Percentiles rank a stretch among this genome's conserved stretches.
Conservation (phyloP, 2,113 vertebrate species). For the Nyctereutes procyonoides region DNA sequence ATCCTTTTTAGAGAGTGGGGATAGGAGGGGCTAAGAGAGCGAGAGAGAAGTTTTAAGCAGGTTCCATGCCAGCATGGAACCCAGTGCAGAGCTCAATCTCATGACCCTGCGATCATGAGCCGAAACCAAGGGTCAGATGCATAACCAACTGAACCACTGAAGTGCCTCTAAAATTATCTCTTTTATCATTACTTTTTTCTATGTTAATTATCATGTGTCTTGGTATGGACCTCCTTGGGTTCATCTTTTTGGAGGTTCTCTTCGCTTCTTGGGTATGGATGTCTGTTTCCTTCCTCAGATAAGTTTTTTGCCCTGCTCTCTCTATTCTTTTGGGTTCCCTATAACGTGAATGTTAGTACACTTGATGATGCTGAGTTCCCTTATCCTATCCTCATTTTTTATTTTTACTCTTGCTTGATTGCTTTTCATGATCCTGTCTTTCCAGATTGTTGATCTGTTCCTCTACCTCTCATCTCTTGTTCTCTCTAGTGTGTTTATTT, state of each 20-base stretch:
- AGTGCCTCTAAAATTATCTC: neutral
- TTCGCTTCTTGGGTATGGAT: neutral
- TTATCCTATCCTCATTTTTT: neutral
- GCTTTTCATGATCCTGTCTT: neutral
- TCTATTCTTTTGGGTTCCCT: neutral
- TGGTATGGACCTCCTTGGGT: neutral
- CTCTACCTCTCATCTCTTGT: neutral
- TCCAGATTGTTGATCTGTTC: neutral
- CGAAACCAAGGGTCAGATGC: neutral
- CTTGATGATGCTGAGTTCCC: neutral
- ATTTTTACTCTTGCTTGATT: neutral
- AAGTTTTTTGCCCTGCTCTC: neutral
- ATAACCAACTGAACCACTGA: neutral
- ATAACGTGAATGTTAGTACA: neutral
- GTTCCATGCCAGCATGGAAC: neutral
- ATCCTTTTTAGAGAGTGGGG: neutral
- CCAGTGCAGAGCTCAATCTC: neutral
- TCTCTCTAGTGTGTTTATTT: neutral
- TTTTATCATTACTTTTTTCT: neutral
- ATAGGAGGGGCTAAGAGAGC: neutral
- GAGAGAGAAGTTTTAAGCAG: neutral
- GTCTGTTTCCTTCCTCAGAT: neutral
- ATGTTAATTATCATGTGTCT: neutral
- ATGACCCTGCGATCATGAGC: neutral
- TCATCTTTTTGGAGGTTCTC: neutral